Conservation (phyloP, 2,797 vertebrate species). For the Momotus momota region DNA sequence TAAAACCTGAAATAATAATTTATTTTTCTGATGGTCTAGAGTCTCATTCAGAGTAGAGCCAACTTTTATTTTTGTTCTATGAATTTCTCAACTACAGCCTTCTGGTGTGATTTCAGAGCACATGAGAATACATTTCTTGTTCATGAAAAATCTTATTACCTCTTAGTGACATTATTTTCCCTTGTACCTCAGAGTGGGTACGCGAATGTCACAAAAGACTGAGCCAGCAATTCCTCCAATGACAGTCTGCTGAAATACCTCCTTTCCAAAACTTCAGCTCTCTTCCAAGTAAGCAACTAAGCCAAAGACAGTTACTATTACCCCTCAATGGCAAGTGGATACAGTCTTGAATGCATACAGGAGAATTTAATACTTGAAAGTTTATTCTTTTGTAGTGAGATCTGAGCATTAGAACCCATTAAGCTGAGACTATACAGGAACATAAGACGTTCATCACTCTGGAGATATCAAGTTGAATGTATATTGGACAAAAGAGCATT, state of each 20-base stretch:
- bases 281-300: background rate
- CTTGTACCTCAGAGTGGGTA: background rate
- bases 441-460: background rate
- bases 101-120: background rate
- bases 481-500: conserved; percentile 6
- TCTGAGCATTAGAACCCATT: background rate
- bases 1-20: background rate
- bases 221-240: background rate
- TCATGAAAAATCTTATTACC: background rate
- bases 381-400: conserved; percentile 24
- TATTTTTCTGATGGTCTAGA: background rate
- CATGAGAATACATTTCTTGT: background rate
- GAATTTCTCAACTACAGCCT: background rate
- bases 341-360: background rate
- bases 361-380: conserved; percentile 5
- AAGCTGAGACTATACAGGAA: background rate
- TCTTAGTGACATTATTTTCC: background rate
- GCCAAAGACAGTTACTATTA: background rate
- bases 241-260: background rate
- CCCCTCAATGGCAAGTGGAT: background rate
- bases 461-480: background rate
- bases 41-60: background rate
- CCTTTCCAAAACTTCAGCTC: background rate
- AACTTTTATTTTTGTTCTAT: background rate
- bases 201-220: background rate